Conservation (phyloP, 1,140 invertebrate species). For the Nasonia giraulti region DNA sequence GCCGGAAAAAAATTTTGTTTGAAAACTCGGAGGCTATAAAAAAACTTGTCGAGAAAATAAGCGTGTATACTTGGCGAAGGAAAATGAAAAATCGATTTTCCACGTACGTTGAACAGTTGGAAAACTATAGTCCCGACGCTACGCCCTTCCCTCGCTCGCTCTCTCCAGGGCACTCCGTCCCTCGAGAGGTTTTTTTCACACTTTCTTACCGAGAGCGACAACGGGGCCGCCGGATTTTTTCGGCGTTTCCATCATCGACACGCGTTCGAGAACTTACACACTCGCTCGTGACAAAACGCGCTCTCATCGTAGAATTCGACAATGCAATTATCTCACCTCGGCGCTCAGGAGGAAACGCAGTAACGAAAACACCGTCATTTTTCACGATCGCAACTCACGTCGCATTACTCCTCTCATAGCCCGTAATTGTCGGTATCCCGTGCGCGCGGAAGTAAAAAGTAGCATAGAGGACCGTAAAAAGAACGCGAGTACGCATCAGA, state of each 20-base stretch:
- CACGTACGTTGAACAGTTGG: conserved; percentile 27
- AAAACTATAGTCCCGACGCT: conserved; percentile 9
- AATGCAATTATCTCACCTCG: background rate
- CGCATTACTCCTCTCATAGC: background rate
- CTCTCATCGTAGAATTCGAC: background rate
- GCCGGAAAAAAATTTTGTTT: background rate
- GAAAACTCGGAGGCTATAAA: background rate
- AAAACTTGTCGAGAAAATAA: conserved; percentile 34
- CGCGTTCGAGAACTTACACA: background rate
- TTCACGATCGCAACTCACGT: background rate
- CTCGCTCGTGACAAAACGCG: background rate
- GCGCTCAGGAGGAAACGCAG: background rate
- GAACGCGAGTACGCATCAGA: too few relatives aligned
- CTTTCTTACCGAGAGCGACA: conserved; percentile 3
- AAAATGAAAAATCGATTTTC: conserved; percentile 44
- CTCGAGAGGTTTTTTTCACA: background rate
- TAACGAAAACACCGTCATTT: background rate
- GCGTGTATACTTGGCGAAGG: background rate
- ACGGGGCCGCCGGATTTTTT: background rate
- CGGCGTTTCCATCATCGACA: background rate
- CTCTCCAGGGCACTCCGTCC: background rate
- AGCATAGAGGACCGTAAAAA: too few relatives aligned
- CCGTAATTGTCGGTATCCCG: too few relatives aligned
- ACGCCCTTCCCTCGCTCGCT: background rate
- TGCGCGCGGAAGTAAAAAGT: background rate